Conservation (phyloP, 92 coral and sea anemone genomes). For the Epizoanthus stellaris region DNA sequence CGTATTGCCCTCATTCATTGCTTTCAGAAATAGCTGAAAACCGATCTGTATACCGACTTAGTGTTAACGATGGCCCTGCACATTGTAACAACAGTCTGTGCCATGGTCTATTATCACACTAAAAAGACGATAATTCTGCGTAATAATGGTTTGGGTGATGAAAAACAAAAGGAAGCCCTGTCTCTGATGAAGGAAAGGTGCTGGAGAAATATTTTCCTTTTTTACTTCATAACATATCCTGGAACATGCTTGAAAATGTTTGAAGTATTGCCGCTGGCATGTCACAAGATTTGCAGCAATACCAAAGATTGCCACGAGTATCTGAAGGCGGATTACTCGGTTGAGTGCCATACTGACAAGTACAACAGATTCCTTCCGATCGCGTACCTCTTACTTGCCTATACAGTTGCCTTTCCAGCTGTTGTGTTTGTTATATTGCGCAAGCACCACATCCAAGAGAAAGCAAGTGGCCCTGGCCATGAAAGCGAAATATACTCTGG, state of each 20-base stretch:
- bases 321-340: conserved; percentile 54
- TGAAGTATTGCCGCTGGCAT: conserved; percentile 40
- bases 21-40: conserved; percentile 16
- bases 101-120: conserved; percentile 19
- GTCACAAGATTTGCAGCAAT: conserved; percentile 57
- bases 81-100: conserved; percentile 5
- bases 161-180: background rate
- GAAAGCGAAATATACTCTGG: conserved; percentile 43
- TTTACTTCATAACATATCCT: conserved; percentile 57
- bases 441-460: background rate
- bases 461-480: background rate
- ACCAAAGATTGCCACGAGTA: conserved; percentile 38
- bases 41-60: conserved; percentile 44
- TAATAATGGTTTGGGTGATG: background rate
- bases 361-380: conserved; percentile 45
- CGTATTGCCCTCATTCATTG: conserved; percentile 57
- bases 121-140: background rate
- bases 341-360: conserved; percentile 51
- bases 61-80: conserved; percentile 35
- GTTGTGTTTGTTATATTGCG: conserved; percentile 24
- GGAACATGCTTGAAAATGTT: conserved; percentile 57
- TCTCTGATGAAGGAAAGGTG: conserved; percentile 19
- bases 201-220: conserved; percentile 44
- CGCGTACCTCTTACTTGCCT: background rate
- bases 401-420: conserved; percentile 40